Percentiles rank a stretch among this genome's conserved stretches.
These are phyloP conservation scores for Zeugodacus cucurbitae DNA, from an alignment of 1,140 invertebrate genomes.

Conservation along the genomic window DNA sequence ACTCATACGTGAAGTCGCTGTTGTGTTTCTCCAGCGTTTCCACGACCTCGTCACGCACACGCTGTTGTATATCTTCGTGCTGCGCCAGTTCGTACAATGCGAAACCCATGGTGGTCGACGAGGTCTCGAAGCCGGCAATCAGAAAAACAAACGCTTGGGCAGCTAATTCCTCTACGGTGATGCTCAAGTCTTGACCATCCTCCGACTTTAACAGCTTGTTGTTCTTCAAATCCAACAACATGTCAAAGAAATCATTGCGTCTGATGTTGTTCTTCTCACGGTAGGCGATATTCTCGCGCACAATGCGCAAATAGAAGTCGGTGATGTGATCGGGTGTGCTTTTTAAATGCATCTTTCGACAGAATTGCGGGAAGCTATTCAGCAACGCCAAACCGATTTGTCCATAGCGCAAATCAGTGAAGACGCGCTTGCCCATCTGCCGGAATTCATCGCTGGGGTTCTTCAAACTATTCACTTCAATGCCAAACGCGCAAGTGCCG, in stretches of 20 bases:
- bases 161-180: conserved; percentile 58
- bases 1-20: conserved; percentile 58
- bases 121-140: conserved; percentile 61
- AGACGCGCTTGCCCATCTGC: conserved; percentile 52
- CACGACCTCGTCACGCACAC: conserved; percentile 67
- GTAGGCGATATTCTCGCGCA: conserved; percentile 63
- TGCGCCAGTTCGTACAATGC: conserved; percentile 64
- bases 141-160: conserved; percentile 62
- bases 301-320: conserved; percentile 63
- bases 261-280: conserved; percentile 61
- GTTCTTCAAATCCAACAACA: conserved; percentile 62
- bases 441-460: conserved; percentile 68
- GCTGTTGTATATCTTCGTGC: conserved; percentile 67
- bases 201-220: conserved; percentile 49
- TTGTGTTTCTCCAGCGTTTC: conserved; percentile 46
- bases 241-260: conserved; percentile 66
- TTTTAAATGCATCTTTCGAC: conserved; percentile 50
- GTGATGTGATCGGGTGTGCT: conserved; percentile 55
- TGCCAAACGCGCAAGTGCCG: conserved; percentile 68
- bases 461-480: conserved; percentile 67
- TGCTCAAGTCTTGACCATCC: conserved; percentile 48
- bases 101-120: conserved; percentile 66
- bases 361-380: conserved; percentile 50
- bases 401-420: conserved; percentile 49
- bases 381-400: conserved; percentile 48